A percentile compares a stretch with the other conserved stretches of the same genome.
Evolutionary conservation across 2,113 vertebrate genomes (phyloP).

Genomic region (Phyllostomus discolor): DNA sequence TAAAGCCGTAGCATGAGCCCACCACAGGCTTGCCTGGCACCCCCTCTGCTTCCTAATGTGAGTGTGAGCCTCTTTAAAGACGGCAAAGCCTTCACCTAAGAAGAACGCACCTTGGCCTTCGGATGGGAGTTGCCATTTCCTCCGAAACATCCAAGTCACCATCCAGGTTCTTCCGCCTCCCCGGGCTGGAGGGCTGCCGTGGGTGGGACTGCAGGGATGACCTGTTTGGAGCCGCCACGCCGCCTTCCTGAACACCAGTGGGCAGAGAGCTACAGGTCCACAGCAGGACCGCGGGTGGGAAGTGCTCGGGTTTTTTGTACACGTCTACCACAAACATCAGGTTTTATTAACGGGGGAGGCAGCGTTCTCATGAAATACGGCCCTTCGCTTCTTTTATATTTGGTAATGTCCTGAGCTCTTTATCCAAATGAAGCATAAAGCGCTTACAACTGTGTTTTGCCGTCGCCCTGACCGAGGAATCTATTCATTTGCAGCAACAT

Average conservation of each 20-base stretch:
- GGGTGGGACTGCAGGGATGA: neutral
- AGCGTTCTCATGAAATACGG: conserved; percentile 81
- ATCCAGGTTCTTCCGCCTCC: neutral
- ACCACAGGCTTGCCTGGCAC: neutral
- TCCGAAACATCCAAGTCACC: neutral
- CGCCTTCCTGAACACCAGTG: neutral
- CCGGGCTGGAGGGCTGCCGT: neutral
- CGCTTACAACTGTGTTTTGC: conserved; percentile 85
- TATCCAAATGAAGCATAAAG: conserved; percentile 88
- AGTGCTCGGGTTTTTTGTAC: conserved; percentile 40
- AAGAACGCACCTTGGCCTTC: neutral
- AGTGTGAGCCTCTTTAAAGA: neutral
- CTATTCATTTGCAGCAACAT: conserved; percentile 84
- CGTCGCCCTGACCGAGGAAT: conserved; percentile 80
- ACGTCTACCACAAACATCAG: conserved; percentile 55
- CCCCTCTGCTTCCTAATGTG: neutral
- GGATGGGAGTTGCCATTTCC: conserved; percentile 16
- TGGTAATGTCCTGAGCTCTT: conserved; percentile 81
- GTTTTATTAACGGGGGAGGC: conserved; percentile 75
- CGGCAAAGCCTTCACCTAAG: neutral
- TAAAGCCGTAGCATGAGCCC: neutral
- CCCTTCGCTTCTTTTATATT: conserved; percentile 83
- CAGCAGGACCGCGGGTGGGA: neutral
- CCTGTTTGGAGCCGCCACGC: neutral
- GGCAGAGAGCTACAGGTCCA: conserved; percentile 42